Base-by-base conservation (phyloP, 2,888 invertebrate genomes). In the Lysandra coridon region DNA sequence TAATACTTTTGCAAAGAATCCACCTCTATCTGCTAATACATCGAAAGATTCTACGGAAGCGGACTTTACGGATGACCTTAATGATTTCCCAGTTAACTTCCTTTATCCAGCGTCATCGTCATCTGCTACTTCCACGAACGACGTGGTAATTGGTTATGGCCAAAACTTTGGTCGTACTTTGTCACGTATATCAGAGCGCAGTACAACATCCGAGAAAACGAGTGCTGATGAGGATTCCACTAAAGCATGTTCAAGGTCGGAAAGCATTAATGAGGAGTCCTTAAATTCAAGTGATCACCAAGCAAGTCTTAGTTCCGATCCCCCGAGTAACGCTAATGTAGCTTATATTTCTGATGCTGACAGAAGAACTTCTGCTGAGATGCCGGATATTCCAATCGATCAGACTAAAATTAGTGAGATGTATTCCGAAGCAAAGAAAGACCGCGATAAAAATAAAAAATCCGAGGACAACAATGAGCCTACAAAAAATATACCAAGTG, bases 181-280 rank as follows among this genome's bases (percentile, higher is more conserved):
- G 49, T 98, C 98, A 0, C 95, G 98, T 82, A 98, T 98, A 86
- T 98, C 98, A 0, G 98, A 98, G 90, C 95, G 98, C 73, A 98
- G 98, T 83, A 98, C 98, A 12, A 97, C 98, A 14, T 98, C 98
- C 0, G 98, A 98, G 88, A 98, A 98, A 89, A 97, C 97, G 2
- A 98, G 98, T 86, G 96, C 97, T 81, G 96, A 98, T 85, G 98
- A 98, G 88, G 98, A 98, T 91, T 97, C 97, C 0, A 98, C 98
- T 53, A 98, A 98, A 90, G 97, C 97, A 4, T 97, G 97, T 81
- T 97, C 97, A 1, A 96, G 97, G 81, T 97, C 97, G 3, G 97
- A 97, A 80, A 98, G 98, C 88, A 95, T 97, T 82, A 97, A 97
- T 84, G 98, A 98, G 87, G 98, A 98, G 88, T 97, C 97, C 0